Percentiles rank a stretch among this genome's conserved stretches.
These are phyloP conservation scores for Conus ventricosus DNA, from an alignment of 1,140 invertebrate genomes.

Conservation along the genomic window DNA sequence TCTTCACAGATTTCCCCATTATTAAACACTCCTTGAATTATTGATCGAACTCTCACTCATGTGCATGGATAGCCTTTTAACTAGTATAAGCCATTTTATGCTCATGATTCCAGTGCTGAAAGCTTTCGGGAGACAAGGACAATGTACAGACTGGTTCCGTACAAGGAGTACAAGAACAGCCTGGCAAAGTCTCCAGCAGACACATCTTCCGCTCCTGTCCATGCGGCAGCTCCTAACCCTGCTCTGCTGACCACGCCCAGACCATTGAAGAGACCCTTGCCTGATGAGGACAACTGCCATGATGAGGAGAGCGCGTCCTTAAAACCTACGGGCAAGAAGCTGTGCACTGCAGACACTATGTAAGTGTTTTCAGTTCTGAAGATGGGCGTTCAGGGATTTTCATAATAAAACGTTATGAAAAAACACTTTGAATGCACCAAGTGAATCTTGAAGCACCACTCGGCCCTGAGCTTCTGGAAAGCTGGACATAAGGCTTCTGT, in stretches of 20 bases:
- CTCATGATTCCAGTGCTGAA: slow-evolving; percentile 21
- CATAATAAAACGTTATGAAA: no score
- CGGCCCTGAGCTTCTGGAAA: no score
- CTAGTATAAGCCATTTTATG: not conserved
- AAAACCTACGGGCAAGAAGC: not conserved
- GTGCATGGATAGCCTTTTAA: no score
- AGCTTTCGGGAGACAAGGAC: not conserved
- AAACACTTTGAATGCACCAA: no score
- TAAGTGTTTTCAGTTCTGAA: not conserved
- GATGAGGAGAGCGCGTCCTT: not conserved
- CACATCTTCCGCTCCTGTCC: not conserved
- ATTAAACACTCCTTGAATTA: not conserved
- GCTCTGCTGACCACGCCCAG: not conserved
- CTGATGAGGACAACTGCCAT: not conserved
- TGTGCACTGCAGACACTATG: not conserved
- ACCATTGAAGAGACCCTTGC: not conserved
- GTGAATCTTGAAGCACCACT: no score
- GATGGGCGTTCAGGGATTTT: no score
- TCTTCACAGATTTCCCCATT: not conserved
- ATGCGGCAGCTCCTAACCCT: no score
- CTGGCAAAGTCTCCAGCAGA: not conserved
- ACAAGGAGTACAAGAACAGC: not conserved
- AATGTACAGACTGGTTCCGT: slow-evolving; percentile 8
- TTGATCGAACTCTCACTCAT: not conserved
- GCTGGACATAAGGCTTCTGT: no score